Evolutionary conservation across 2,797 vertebrate species (phyloP).

Genomic region (Peromyscus melanophrys): DNA sequence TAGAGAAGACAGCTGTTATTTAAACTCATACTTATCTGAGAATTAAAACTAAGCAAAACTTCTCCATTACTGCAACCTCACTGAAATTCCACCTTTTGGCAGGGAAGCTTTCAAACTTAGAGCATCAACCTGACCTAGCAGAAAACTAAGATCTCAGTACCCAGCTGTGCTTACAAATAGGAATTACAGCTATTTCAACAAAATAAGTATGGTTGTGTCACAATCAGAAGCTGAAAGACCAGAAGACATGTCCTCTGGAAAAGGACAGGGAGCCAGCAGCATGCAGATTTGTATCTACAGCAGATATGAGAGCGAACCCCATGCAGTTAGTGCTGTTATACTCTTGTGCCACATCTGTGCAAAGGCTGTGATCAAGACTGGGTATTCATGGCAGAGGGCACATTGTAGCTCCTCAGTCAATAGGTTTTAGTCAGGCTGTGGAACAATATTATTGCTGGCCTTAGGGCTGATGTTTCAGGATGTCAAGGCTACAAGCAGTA

Average conservation of each 20-base stretch:
- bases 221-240: neutral
- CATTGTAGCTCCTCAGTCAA: no score
- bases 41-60: no score
- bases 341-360: neutral
- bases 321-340: neutral
- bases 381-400: neutral
- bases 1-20: neutral
- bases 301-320: neutral
- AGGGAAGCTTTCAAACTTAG: neutral
- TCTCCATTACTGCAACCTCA: neutral
- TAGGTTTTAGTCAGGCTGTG: neutral
- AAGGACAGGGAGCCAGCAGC: no score
- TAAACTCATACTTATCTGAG: neutral
- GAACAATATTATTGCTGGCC: no score
- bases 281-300: neutral
- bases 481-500: neutral
- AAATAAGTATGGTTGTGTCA: no score
- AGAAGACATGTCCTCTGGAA: no score
- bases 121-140: neutral
- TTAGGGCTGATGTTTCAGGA: neutral
- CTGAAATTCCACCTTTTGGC: no score
- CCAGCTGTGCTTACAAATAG: neutral
- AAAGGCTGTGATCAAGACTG: no score
- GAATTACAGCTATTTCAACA: neutral
- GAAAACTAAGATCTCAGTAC: neutral